These are phyloP conservation scores for Hydropotes inermis DNA, from an alignment of 2,113 vertebrate species.

Conservation along the genomic window DNA sequence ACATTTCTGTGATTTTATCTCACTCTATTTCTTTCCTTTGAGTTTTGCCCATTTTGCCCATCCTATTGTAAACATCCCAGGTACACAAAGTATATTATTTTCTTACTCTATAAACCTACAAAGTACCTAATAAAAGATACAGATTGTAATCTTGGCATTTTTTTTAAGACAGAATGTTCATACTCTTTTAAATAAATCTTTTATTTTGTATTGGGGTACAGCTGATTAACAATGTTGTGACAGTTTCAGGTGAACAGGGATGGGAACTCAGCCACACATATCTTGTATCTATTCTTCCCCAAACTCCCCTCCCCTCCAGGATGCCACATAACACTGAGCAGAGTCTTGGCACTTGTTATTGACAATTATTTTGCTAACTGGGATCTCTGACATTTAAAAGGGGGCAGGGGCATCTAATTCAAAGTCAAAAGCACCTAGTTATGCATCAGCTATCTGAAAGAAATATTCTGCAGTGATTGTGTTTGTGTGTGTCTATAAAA, in stretches of 20 bases:
- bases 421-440: not conserved
- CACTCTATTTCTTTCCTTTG: not conserved
- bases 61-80: not conserved
- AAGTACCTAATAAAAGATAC: not conserved
- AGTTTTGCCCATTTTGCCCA: not conserved
- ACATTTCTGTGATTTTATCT: not conserved
- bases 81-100: not conserved
- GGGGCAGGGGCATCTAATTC: not conserved
- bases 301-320: not conserved
- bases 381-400: not conserved
- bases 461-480: not conserved
- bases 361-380: slow-evolving; percentile 15
- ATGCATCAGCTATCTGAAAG: not conserved
- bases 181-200: not conserved
- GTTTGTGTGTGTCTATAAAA: not conserved
- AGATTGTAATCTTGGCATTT: not conserved
- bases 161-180: not conserved
- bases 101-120: not conserved
- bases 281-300: not conserved
- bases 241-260: not conserved
- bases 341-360: not conserved
- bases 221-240: not conserved
- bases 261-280: not conserved
- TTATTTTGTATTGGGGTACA: not conserved
- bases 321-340: not conserved